Percentiles rank a stretch among this genome's conserved stretches.
phyloP scores from a whole-genome alignment of 2,888 invertebrate species.

The Icerya purchasi region DNA sequence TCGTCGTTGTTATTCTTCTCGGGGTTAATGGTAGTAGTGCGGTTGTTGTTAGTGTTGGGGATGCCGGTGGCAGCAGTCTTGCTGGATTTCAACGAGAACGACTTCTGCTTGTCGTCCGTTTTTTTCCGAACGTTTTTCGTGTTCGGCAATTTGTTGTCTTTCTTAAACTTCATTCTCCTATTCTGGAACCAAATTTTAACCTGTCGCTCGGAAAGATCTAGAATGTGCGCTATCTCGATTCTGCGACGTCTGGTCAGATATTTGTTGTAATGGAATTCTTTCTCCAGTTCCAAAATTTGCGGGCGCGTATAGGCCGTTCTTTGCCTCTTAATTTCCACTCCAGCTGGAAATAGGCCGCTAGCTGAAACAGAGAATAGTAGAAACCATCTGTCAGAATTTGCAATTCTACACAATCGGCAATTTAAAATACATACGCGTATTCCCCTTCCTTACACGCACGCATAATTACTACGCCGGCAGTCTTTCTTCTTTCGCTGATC shows the following conservation, averaged over 20 bases:
- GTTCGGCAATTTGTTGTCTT: conserved; percentile 71
- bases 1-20: too few relatives aligned
- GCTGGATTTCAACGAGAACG: too few relatives aligned
- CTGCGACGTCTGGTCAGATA: conserved; percentile 84
- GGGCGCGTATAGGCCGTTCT: conserved; percentile 93
- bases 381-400: background rate
- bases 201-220: conserved; percentile 77
- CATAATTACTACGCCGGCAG: too few relatives aligned
- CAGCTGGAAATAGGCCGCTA: conserved; percentile 3
- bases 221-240: conserved; percentile 91
- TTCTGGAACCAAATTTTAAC: conserved; percentile 80
- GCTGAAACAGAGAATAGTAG: conserved; percentile 7
- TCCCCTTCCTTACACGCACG: too few relatives aligned
- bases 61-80: too few relatives aligned
- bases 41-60: too few relatives aligned
- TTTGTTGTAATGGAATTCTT: conserved; percentile 93
- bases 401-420: too few relatives aligned
- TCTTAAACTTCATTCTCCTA: conserved; percentile 68
- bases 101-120: too few relatives aligned
- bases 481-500: too few relatives aligned
- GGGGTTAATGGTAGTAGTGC: too few relatives aligned
- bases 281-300: conserved; percentile 91
- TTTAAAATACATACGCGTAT: too few relatives aligned
- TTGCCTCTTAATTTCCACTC: conserved; percentile 24
- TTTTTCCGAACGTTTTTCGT: conserved; percentile 40